These are phyloP conservation scores for Dicrurus megarhynchus DNA, from an alignment of 2,113 vertebrate species.

Conservation along the genomic window DNA sequence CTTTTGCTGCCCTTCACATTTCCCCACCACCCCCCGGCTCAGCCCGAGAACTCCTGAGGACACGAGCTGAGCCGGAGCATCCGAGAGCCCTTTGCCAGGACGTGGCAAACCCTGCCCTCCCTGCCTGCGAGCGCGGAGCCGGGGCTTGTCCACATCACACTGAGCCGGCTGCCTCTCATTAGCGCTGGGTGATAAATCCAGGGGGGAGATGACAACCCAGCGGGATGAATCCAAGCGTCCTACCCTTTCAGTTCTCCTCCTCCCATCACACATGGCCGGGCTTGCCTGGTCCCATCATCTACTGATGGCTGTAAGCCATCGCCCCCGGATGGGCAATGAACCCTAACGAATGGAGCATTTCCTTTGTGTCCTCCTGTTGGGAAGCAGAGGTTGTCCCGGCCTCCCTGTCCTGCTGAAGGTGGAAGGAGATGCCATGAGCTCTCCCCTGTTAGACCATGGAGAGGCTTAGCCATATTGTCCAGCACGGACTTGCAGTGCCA, in stretches of 20 bases:
- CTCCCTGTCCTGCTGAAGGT: neutral
- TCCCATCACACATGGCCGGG: neutral
- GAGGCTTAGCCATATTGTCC: accelerated
- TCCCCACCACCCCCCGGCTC: neutral
- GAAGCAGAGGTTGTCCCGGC: neutral
- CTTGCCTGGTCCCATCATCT: neutral
- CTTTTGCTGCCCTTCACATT: neutral
- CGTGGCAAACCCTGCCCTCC: neutral
- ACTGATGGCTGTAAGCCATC: neutral
- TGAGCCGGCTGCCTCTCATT: constrained; percentile 14
- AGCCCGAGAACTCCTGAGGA: neutral
- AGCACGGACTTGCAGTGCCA: neutral
- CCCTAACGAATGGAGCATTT: accelerated
- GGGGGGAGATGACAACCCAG: neutral
- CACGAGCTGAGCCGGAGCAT: neutral
- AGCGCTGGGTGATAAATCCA: neutral
- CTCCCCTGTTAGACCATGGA: neutral
- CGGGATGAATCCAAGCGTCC: neutral
- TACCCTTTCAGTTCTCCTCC: neutral
- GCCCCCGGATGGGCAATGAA: neutral
- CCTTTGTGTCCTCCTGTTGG: neutral
- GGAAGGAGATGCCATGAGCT: neutral
- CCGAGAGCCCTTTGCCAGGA: neutral
- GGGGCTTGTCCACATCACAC: neutral
- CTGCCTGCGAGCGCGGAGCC: neutral